Evolutionary conservation across 2,888 invertebrate species (phyloP).

Genomic region (Phalera bucephala): DNA sequence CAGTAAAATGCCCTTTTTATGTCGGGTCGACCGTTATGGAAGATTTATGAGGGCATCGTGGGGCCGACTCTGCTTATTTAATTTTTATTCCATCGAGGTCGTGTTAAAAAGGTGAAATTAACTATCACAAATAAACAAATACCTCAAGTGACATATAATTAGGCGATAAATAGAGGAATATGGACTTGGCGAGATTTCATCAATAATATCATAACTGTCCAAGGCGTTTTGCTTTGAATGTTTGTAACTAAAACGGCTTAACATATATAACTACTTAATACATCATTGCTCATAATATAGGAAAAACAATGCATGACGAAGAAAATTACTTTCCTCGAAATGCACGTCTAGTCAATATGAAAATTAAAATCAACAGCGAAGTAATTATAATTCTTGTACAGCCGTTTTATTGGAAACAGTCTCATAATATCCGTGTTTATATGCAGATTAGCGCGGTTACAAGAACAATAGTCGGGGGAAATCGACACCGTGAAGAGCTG

Average conservation of each 20-base stretch:
- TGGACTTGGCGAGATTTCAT: too few relatives aligned
- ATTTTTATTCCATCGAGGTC: conserved; percentile 32
- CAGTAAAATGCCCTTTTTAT: conserved; percentile 43
- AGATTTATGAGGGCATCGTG: conserved; percentile 43
- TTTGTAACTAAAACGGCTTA: not conserved
- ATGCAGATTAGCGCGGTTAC: conserved; percentile 48
- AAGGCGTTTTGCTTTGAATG: not conserved
- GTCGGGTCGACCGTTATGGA: conserved; percentile 39
- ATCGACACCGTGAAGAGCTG: conserved; percentile 60
- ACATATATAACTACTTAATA: too few relatives aligned
- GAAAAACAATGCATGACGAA: too few relatives aligned
- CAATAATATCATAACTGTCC: too few relatives aligned
- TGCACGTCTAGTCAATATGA: not conserved
- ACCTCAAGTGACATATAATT: conserved; percentile 24
- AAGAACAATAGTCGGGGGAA: conserved; percentile 63
- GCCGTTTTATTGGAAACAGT: conserved; percentile 28
- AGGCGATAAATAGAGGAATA: not conserved
- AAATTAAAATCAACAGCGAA: conserved; percentile 1
- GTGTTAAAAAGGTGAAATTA: conserved; percentile 21
- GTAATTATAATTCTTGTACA: conserved; percentile 25
- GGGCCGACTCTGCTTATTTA: conserved; percentile 29
- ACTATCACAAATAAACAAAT: conserved; percentile 14
- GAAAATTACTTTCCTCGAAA: not conserved
- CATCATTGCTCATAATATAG: too few relatives aligned
- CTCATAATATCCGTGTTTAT: conserved; percentile 33